Evolutionary conservation across 2,797 vertebrate species (phyloP).

Genomic region (Gymnoscopelus braueri): DNA sequence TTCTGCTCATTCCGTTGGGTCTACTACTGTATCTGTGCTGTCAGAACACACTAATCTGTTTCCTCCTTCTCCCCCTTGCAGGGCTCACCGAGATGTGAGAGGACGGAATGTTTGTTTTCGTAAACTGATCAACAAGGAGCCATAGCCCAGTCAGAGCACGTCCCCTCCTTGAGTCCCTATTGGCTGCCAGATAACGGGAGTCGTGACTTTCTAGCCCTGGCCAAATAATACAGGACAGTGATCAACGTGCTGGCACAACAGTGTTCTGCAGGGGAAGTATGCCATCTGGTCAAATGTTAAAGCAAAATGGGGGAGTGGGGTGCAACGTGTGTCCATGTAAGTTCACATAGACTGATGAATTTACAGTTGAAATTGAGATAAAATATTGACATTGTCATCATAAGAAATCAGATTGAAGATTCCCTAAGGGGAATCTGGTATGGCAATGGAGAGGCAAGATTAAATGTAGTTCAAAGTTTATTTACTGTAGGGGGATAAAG

Average conservation of each 20-base stretch:
- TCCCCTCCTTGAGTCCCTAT: constrained; percentile 35
- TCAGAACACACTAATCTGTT: constrained; percentile 52
- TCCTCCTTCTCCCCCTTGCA: constrained; percentile 54
- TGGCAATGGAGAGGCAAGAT: constrained; percentile 20
- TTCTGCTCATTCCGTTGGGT: background rate
- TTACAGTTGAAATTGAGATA: constrained; percentile 30
- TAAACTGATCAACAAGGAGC: constrained; percentile 41
- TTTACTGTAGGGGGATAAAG: constrained; percentile 37
- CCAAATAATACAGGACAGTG: constrained; percentile 42
- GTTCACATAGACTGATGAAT: constrained; percentile 26
- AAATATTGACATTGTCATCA: constrained; percentile 32
- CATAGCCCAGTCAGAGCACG: constrained; percentile 44
- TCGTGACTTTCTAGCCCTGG: constrained; percentile 30
- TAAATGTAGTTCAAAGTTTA: constrained; percentile 15
- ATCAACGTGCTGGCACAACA: constrained; percentile 42
- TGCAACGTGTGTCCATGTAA: constrained; percentile 12
- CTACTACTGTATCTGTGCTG: constrained; percentile 15
- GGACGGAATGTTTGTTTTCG: constrained; percentile 42
- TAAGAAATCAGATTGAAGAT: constrained; percentile 31
- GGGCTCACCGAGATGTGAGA: constrained; percentile 55
- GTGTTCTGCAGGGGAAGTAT: constrained; percentile 16
- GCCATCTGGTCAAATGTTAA: constrained; percentile 11
- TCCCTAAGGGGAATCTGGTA: background rate
- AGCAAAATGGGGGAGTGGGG: constrained; percentile 22
- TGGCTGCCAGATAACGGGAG: constrained; percentile 45